Conservation (phyloP, 2,797 vertebrate species). For the Heteromormyrus szaboi region DNA sequence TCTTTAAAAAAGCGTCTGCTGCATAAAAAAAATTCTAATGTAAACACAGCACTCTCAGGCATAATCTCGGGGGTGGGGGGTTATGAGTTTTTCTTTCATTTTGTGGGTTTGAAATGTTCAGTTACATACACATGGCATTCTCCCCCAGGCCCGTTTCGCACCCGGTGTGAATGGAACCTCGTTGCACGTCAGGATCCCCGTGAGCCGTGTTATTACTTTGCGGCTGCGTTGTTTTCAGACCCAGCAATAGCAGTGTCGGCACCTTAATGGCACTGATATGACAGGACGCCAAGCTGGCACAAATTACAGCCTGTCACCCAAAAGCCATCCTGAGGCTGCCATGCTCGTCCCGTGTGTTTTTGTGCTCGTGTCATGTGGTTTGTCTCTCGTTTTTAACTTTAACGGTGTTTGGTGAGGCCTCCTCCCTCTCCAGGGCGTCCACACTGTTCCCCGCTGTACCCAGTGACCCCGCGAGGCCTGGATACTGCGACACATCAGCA, state of each 20-base stretch:
- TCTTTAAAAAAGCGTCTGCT: not conserved
- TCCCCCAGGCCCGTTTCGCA: not conserved
- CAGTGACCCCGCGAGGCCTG: not conserved
- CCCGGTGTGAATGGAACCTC: not conserved
- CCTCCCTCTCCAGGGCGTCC: not conserved
- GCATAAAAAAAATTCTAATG: not conserved
- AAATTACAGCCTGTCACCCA: constrained; percentile 3
- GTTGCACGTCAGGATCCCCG: not conserved
- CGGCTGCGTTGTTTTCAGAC: constrained; percentile 1
- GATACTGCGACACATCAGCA: not conserved
- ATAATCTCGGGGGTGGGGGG: not conserved
- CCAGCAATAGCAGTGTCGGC: not conserved
- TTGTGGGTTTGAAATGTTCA: not conserved
- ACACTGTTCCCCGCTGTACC: not conserved
- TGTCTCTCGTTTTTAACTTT: not conserved
- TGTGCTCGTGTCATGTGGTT: not conserved
- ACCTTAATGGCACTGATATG: not conserved
- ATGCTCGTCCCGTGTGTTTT: not conserved
- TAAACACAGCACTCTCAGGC: not conserved
- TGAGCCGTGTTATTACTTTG: not conserved
- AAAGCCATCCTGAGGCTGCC: not conserved
- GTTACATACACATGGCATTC: not conserved
- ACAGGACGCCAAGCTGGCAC: not conserved
- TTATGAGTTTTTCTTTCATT: not conserved
- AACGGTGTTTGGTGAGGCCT: not conserved